Evolutionary conservation across 2,113 vertebrate species (phyloP).

Genomic region (Prunella fulvescens): DNA sequence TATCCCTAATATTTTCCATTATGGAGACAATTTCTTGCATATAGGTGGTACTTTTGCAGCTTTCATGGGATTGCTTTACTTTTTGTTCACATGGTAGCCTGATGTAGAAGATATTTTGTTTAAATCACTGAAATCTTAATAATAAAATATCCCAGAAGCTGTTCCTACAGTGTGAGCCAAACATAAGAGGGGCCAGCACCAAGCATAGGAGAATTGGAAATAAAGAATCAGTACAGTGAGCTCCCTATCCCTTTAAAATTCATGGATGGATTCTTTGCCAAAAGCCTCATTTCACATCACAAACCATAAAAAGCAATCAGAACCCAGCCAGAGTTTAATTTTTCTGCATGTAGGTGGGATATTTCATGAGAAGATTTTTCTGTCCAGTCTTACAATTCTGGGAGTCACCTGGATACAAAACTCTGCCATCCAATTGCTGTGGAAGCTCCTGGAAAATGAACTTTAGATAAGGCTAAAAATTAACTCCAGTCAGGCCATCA

Average conservation of each 20-base stretch:
- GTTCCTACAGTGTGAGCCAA: not conserved
- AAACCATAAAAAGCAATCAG: not conserved
- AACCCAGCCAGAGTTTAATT: not conserved
- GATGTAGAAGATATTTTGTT: fast-evolving
- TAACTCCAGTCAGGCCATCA: not conserved
- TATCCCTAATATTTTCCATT: not conserved
- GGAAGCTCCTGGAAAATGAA: not conserved
- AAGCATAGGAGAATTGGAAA: not conserved
- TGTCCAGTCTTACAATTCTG: not conserved
- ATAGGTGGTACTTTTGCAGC: fast-evolving
- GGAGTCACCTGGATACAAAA: not conserved
- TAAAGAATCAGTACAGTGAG: fast-evolving
- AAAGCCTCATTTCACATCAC: not conserved
- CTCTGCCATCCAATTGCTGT: not conserved
- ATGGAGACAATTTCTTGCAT: not conserved
- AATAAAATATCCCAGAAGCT: not conserved
- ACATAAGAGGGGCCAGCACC: fast-evolving
- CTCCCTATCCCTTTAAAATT: not conserved
- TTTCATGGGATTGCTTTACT: not conserved
- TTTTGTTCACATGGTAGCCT: fast-evolving
- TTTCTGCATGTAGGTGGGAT: not conserved
- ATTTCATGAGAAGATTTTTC: not conserved
- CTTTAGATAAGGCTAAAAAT: not conserved
- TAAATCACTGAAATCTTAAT: not conserved
- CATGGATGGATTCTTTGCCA: not conserved